Evolutionary conservation across 2,113 vertebrate species (phyloP).

Genomic region (Pagrus major): DNA sequence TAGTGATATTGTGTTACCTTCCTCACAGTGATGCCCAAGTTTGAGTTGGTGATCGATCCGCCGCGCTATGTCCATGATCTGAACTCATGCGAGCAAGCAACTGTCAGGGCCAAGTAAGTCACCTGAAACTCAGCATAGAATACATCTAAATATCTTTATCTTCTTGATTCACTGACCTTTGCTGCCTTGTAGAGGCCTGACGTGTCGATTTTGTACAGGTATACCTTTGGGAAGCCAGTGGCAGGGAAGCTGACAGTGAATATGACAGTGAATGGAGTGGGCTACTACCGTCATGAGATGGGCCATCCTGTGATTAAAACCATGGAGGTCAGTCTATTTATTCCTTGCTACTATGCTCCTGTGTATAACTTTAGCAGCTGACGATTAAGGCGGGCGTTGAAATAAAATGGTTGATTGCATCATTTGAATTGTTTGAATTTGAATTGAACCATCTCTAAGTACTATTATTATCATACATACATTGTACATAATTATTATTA

Average conservation of each 20-base stretch:
- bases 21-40: slow-evolving; percentile 89
- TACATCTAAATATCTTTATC: no score
- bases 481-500: slow-evolving; percentile 6
- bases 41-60: slow-evolving; percentile 89
- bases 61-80: slow-evolving; percentile 90
- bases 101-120: slow-evolving; percentile 89
- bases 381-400: not conserved
- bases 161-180: not conserved
- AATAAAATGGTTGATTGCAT: not conserved
- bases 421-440: not conserved
- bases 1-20: not conserved
- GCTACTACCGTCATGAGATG: slow-evolving; percentile 94
- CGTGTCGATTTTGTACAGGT: slow-evolving; percentile 78
- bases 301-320: slow-evolving; percentile 91
- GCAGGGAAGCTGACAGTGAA: slow-evolving; percentile 89
- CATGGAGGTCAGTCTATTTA: slow-evolving; percentile 86
- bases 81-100: slow-evolving; percentile 87
- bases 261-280: slow-evolving; percentile 94
- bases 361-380: not conserved
- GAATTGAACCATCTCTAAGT: not conserved
- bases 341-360: not conserved
- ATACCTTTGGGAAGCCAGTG: slow-evolving; percentile 94
- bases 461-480: slow-evolving; percentile 2
- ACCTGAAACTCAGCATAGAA: not conserved
- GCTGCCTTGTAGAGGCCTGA: slow-evolving; percentile 13